Conservation (phyloP, 2,113 vertebrate species). For the Melanostigma gelatinosum region DNA sequence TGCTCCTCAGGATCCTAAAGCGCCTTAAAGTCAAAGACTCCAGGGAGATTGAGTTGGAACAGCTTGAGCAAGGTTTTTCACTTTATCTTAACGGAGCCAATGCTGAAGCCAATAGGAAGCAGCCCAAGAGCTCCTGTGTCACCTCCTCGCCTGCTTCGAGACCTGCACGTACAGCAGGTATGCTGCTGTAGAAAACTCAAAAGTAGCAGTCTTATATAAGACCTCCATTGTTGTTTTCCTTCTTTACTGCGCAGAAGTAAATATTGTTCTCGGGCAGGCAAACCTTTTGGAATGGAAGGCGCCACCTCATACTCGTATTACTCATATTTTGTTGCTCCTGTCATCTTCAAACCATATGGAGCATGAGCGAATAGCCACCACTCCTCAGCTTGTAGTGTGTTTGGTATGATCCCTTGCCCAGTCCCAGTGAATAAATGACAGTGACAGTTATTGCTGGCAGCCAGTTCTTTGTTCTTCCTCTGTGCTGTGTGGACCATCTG, state of each 20-base stretch:
- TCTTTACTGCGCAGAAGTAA: not conserved
- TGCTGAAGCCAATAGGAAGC: slow-evolving; percentile 78
- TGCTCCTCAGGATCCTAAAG: slow-evolving; percentile 83
- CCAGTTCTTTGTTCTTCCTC: slow-evolving; percentile 33
- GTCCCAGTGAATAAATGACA: slow-evolving; percentile 66
- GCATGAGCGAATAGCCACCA: slow-evolving; percentile 39
- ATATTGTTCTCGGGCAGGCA: not conserved
- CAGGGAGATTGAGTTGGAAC: slow-evolving; percentile 85
- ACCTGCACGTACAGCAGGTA: slow-evolving; percentile 81
- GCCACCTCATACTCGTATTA: not conserved
- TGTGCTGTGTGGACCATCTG: slow-evolving; percentile 70
- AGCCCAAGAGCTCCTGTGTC: slow-evolving; percentile 61
- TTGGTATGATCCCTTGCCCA: slow-evolving; percentile 40
- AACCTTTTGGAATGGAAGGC: slow-evolving; percentile 8
- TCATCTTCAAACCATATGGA: slow-evolving; percentile 44
- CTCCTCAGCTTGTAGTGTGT: slow-evolving; percentile 50
- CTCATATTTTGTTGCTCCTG: slow-evolving; percentile 15
- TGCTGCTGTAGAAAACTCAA: slow-evolving; percentile 23
- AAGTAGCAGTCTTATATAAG: slow-evolving; percentile 35
- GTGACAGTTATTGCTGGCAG: slow-evolving; percentile 72
- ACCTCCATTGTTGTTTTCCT: slow-evolving; percentile 18
- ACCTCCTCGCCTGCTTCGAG: slow-evolving; percentile 65
- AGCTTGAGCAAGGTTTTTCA: slow-evolving; percentile 92
- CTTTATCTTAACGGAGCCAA: slow-evolving; percentile 97
- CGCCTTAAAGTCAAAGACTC: slow-evolving; percentile 86